Evolutionary conservation across 2,113 vertebrate species (phyloP).

Genomic region (Urocolius indicus): DNA sequence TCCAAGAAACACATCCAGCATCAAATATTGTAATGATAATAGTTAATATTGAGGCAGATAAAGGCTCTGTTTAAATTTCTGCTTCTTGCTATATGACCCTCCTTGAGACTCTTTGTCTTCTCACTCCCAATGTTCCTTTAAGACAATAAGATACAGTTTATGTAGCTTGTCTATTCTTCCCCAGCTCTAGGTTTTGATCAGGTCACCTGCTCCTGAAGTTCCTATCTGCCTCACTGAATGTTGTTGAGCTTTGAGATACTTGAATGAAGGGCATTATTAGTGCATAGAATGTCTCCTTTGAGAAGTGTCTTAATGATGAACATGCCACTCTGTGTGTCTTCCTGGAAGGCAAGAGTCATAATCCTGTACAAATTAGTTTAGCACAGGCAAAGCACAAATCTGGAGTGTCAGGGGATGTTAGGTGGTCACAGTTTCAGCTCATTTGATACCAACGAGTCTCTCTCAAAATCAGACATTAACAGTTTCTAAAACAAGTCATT

Average conservation of each 20-base stretch:
- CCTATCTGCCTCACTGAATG: accelerated
- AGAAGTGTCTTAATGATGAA: neutral
- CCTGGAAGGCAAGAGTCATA: neutral
- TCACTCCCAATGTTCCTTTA: neutral
- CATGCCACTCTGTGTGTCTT: neutral
- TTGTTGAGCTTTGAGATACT: neutral
- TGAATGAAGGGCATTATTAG: neutral
- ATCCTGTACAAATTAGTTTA: neutral
- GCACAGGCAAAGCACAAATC: neutral
- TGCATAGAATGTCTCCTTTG: neutral
- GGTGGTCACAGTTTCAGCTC: neutral
- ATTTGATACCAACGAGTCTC: neutral
- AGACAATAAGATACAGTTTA: neutral
- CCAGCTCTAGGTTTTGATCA: neutral
- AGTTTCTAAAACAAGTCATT: neutral
- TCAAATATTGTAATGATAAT: neutral
- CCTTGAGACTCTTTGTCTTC: neutral
- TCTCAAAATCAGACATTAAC: neutral
- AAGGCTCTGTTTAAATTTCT: neutral
- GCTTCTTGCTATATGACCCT: neutral
- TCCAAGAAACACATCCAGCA: neutral
- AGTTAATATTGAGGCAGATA: neutral
- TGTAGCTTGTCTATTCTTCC: neutral
- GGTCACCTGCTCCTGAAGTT: neutral
- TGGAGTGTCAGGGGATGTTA: neutral